Evolutionary conservation across 2,888 invertebrate species (phyloP).

Genomic region (Cephus pulcher): DNA sequence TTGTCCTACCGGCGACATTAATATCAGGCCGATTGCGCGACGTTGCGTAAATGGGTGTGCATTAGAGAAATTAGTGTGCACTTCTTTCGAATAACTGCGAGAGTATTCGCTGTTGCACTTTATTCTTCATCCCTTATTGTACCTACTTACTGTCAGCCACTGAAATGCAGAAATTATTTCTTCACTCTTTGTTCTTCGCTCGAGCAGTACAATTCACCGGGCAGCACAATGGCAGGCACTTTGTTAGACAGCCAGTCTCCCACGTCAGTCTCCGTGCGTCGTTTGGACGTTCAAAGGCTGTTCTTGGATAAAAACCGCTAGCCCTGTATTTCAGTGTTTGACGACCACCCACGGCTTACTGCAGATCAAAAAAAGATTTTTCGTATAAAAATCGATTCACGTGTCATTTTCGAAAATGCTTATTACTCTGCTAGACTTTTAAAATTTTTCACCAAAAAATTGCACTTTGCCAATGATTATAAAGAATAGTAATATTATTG

Average conservation of each 20-base stretch:
- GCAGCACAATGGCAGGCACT: not conserved
- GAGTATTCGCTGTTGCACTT: not conserved
- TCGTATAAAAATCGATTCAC: not conserved
- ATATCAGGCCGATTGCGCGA: slow-evolving; percentile 1
- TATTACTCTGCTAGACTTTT: not conserved
- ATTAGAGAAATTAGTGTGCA: slow-evolving; percentile 4
- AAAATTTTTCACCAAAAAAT: not conserved
- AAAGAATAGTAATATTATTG: not conserved
- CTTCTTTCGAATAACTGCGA: not conserved
- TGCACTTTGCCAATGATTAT: not conserved
- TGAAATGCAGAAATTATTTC: not conserved
- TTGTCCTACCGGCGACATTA: slow-evolving; percentile 3
- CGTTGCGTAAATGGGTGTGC: slow-evolving; percentile 1
- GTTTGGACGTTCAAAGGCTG: not conserved
- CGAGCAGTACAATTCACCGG: not conserved
- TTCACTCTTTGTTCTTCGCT: not conserved
- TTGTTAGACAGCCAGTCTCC: not conserved
- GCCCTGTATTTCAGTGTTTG: not conserved
- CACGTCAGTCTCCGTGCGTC: not conserved
- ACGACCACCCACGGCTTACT: not conserved
- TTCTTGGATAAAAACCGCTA: not conserved
- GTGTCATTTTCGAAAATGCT: not conserved
- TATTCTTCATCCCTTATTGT: not conserved
- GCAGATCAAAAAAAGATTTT: not conserved
- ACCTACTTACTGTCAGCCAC: not conserved